Conservation (phyloP, 2,888 invertebrate species). For the Petrophora chlorosata region DNA sequence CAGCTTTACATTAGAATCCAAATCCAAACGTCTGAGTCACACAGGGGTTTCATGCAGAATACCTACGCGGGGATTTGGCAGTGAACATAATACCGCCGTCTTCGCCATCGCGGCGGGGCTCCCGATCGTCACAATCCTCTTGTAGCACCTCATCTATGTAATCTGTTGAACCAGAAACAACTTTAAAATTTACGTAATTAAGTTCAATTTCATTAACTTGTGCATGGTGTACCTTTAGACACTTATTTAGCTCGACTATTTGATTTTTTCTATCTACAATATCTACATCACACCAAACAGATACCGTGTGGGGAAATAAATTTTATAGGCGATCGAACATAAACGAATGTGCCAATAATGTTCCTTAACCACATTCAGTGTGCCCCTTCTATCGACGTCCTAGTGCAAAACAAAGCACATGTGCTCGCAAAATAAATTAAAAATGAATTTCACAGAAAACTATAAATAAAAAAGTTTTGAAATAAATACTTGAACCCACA, state of each 20-base stretch:
- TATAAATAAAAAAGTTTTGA: slow-evolving; percentile 40
- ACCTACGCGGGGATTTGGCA: slow-evolving; percentile 94
- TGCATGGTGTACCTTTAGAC: slow-evolving; percentile 16
- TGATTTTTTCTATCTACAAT: slow-evolving; percentile 6
- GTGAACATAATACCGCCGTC: slow-evolving; percentile 96
- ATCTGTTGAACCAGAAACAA: slow-evolving; percentile 79
- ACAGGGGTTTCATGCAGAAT: slow-evolving; percentile 72
- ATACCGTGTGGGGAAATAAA: slow-evolving; percentile 31
- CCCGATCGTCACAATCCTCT: slow-evolving; percentile 80
- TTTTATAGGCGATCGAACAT: slow-evolving; percentile 28
- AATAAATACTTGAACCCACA: slow-evolving; percentile 71
- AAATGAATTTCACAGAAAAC: slow-evolving; percentile 43
- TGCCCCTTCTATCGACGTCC: slow-evolving; percentile 25
- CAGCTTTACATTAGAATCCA: slow-evolving; percentile 45
- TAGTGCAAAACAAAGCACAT: slow-evolving; percentile 57
- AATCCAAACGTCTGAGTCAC: slow-evolving; percentile 65
- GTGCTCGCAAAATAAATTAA: slow-evolving; percentile 59
- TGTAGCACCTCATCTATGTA: slow-evolving; percentile 93
- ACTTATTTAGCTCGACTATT: slow-evolving; percentile 23
- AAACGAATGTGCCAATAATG: slow-evolving; percentile 26
- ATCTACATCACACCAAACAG: slow-evolving; percentile 18
- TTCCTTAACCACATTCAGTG: slow-evolving; percentile 27
- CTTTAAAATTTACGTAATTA: slow-evolving; percentile 24
- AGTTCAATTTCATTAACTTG: slow-evolving; percentile 23
- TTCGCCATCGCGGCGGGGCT: slow-evolving; percentile 85